Base-by-base conservation (phyloP, 2,797 vertebrate species). In the Paratrypauchen microcephalus region DNA sequence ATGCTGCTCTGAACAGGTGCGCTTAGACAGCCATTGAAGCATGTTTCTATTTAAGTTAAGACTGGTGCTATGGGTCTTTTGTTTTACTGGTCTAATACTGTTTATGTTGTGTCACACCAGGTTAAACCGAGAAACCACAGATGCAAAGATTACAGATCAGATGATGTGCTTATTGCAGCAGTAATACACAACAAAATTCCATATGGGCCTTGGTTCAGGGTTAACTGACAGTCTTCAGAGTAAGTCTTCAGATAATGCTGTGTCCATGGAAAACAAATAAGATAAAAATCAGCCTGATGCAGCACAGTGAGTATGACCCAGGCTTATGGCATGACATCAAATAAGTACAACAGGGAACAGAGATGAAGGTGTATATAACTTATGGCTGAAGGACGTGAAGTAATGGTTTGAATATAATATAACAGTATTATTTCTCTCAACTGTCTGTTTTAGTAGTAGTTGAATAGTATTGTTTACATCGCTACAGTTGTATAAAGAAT, bases 201-300 rank as follows among this genome's bases (percentile, higher is more conserved):
- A 79, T 89, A 71, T 36, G 81, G 81, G 85, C 77, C 64, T 56
- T 66, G 28, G 21, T n/a, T 74, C 72, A 57, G 56, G 54, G 32
- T 56, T 32, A 64, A 71, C 47, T 28, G 48, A 57, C 52, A 13
- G 23, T 74, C 73, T 78, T 82, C 47, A 45, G 69, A 65, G 73
- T 80, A 73, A 30, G 13, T 11, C 65, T 52, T 58, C 55, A 36
- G 58, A 58, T 58, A 28, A 26, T 58, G 55, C 26, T 57, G 56
- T 58, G 26, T 24, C 32, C 39, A 70, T 81, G 78, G 78, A 86
- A 84, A 85, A 83, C 63, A n/a, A 69, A 75, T 12, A 28, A 82
- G 87, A 88, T 84, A 86, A 52, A 41, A 86, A 90, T 88, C 84
- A 77, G 76, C 83, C 58, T 50, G 15, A 69, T 68, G 55, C 82